Evolutionary conservation across 2,888 invertebrate genomes (phyloP).

Genomic region (Anoncus sp.): DNA sequence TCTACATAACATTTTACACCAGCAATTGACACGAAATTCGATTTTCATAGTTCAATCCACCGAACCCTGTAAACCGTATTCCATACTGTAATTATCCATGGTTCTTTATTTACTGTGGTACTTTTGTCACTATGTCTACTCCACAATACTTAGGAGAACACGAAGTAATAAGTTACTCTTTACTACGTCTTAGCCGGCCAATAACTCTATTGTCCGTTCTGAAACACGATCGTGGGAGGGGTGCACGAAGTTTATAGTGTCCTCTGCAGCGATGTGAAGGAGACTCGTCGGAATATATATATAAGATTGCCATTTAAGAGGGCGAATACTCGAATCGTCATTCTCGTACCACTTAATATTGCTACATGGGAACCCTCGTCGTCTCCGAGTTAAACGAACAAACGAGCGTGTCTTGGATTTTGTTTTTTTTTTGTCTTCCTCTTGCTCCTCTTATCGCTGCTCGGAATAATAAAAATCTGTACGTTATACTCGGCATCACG

Average conservation of each 20-base stretch:
- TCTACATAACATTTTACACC: no score
- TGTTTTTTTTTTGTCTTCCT: neutral
- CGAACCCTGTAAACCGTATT: no score
- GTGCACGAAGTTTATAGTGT: neutral
- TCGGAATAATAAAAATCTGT: conserved; percentile 33
- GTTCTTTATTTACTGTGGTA: no score
- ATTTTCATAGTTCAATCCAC: no score
- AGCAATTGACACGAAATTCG: no score
- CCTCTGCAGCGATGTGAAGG: neutral
- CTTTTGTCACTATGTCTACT: no score
- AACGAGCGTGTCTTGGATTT: conserved; percentile 22
- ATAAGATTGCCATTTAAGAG: conserved; percentile 3
- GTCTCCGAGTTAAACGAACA: conserved; percentile 20
- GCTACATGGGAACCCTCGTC: neutral
- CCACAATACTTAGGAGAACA: no score
- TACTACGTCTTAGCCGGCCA: neutral
- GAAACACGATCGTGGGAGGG: neutral
- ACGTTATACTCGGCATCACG: neutral
- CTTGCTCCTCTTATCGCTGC: neutral
- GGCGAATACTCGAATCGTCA: conserved; percentile 23
- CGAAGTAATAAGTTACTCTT: no score
- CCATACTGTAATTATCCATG: no score
- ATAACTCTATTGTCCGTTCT: neutral
- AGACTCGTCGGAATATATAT: neutral
- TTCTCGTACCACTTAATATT: conserved; percentile 7